phyloP scores from a whole-genome alignment of 2,888 invertebrate genomes.

The Resseliella maxima region DNA sequence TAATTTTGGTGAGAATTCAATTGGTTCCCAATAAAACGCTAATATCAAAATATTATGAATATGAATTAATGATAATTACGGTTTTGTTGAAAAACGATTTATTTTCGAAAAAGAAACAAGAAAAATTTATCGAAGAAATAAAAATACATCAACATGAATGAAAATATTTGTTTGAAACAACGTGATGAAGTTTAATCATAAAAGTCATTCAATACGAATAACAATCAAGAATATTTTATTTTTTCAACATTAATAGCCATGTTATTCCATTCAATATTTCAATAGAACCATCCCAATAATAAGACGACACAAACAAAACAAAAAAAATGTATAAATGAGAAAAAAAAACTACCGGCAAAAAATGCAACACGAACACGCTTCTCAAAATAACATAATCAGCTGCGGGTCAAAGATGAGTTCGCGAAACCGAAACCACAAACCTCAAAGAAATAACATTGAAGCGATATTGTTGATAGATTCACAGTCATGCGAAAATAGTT shows the following conservation, averaged over 20 bases:
- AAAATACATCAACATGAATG: not conserved
- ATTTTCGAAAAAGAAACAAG: not conserved
- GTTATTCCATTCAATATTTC: not conserved
- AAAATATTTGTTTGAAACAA: too few relatives aligned
- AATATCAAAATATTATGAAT: not conserved
- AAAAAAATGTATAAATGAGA: not conserved
- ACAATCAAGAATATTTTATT: not conserved
- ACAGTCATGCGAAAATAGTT: constrained; percentile 7
- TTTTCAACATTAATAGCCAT: not conserved
- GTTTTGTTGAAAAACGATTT: too few relatives aligned
- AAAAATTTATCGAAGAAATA: too few relatives aligned
- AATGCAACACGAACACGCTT: not conserved
- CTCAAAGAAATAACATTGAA: not conserved
- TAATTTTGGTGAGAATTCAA: not conserved
- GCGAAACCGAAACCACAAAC: not conserved
- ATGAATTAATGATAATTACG: not conserved
- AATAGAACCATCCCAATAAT: not conserved
- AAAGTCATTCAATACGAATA: not conserved
- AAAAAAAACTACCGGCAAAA: not conserved
- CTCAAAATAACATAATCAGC: constrained; percentile 11
- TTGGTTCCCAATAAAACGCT: not conserved
- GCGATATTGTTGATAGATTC: not conserved
- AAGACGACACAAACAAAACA: not conserved
- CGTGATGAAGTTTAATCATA: too few relatives aligned
- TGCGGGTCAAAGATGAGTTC: not conserved